phyloP scores from a whole-genome alignment of 2,888 invertebrate genomes.

The Stenchaetothrips biformis region DNA sequence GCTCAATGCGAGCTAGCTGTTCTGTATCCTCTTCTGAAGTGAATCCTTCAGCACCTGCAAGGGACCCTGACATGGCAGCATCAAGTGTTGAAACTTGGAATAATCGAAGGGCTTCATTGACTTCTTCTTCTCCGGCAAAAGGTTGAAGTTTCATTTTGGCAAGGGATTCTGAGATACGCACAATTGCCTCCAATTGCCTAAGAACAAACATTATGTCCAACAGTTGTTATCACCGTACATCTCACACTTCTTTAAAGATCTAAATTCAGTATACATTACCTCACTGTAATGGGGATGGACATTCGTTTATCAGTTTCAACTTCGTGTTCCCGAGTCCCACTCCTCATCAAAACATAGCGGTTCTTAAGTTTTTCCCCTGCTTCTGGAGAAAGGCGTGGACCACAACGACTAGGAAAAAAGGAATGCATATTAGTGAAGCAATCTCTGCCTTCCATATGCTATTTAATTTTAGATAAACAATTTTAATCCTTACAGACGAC shows the following conservation, averaged over 20 bases:
- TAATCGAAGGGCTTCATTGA: conserved; percentile 89
- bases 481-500: conserved; percentile 61
- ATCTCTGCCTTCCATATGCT: background rate
- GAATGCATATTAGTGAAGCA: conserved; percentile 28
- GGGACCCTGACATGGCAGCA: conserved; percentile 87
- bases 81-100: conserved; percentile 97
- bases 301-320: conserved; percentile 71
- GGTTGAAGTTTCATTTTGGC: conserved; percentile 95
- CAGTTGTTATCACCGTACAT: background rate
- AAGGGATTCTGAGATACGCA: conserved; percentile 91
- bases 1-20: conserved; percentile 81
- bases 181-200: conserved; percentile 89
- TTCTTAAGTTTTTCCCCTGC: conserved; percentile 87
- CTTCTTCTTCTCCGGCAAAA: conserved; percentile 85
- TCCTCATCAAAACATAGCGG: conserved; percentile 92
- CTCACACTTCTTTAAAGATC: background rate
- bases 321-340: conserved; percentile 74
- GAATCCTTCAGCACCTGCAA: conserved; percentile 96
- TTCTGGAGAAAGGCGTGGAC: conserved; percentile 77
- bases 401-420: conserved; percentile 63
- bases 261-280: conserved; percentile 45
- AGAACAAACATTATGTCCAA: conserved; percentile 28
- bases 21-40: conserved; percentile 93
- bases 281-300: conserved; percentile 90
- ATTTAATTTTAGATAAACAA: background rate